These are phyloP conservation scores for Enteromius unitaeniatus DNA, from an alignment of 2,797 vertebrate species.

Conservation along the genomic window DNA sequence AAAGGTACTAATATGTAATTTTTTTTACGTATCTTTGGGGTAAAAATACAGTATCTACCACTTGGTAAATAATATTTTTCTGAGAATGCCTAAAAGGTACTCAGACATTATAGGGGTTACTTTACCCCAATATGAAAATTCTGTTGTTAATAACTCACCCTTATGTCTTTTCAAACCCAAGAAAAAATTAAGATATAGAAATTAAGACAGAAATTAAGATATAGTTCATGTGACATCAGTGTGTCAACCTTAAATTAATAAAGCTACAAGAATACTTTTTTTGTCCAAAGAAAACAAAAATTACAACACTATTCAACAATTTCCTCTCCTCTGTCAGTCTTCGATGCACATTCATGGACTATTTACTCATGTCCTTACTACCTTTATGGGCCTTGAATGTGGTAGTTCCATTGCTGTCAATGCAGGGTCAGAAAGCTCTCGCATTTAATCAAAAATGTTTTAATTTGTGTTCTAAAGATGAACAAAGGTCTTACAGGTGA, in stretches of 20 bases:
- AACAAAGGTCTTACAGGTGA: background rate
- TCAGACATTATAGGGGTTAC: background rate
- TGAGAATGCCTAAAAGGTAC: background rate
- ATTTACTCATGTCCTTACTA: background rate
- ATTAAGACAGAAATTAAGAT: background rate
- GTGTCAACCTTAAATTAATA: background rate
- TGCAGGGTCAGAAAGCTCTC: background rate
- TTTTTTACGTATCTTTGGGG: background rate
- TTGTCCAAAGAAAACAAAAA: too few relatives aligned
- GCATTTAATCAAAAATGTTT: background rate
- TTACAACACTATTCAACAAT: background rate
- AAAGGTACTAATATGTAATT: background rate
- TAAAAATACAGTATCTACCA: background rate
- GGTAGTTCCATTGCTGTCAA: background rate
- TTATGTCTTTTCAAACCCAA: background rate
- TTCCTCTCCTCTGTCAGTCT: background rate
- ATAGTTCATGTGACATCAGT: background rate
- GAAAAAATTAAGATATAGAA: background rate
- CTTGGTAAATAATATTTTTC: background rate
- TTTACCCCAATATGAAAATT: too few relatives aligned
- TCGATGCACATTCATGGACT: background rate
- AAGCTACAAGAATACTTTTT: background rate
- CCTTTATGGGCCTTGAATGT: background rate
- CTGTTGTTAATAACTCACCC: too few relatives aligned
- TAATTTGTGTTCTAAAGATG: background rate